Evolutionary conservation across 2,113 vertebrate genomes (phyloP), one percentile per base, ranked within the genome.

Genomic region (Numenius arquata): DNA sequence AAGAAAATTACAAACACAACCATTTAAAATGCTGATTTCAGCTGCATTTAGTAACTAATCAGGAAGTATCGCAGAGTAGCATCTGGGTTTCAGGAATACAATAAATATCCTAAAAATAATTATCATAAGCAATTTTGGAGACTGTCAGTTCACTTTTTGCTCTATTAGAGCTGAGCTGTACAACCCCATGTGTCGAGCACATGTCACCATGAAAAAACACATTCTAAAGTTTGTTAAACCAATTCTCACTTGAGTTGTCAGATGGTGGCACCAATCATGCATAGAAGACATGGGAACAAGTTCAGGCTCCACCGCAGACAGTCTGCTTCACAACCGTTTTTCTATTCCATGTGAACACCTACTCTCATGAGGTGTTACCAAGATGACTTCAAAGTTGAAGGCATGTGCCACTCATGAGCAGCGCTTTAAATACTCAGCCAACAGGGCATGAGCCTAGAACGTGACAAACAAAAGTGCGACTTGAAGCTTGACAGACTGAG

Each of bases 211-310:
- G 29, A 87, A 88, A 95, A 94, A 82, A 40, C 90, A 95, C 78
- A 80, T 74, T 85, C 55, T 82, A 20, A 75, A 85, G 86, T 95
- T 81, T 92, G 81, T 61, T 89, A 89, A 91, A 95, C n/a, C 53
- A 62, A 56, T 94, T 96, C 89, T 94, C 92, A 92, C 94, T 95
- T 36, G 58, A 80, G 87, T 62, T 94, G 96, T 95, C 95, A 95
- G 86, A 96, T 89, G 89, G 93, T 95, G 89, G 89, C 89, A 96
- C 91, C 87, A 72, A 85, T 89, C 73, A 85, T 40, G 89, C 89
- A 91, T 26, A 55, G 13, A 78, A 94, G 89, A 62, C 90, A 95
- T 25, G 45, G 84, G 84, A 95, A 96, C 66, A 82, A 93, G 89
- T 68, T 92, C 92, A 95, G 91, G 73, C 80, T 95, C 53, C 45